Evolutionary conservation across 1,140 invertebrate species (phyloP), one percentile per base, ranked within the genome.

Genomic region (Cherax destructor): DNA sequence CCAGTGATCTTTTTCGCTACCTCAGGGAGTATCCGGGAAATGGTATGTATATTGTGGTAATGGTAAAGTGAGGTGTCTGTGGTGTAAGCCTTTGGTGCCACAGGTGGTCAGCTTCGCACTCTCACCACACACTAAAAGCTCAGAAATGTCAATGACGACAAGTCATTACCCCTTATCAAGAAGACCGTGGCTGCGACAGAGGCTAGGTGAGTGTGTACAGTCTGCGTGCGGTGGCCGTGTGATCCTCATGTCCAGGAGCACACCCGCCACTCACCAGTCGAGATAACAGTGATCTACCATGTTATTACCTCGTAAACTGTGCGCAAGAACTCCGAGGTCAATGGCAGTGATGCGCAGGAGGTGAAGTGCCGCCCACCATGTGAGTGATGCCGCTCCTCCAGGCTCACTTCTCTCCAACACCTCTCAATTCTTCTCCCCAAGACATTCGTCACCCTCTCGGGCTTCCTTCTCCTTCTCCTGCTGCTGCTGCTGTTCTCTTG

Each of bases 261-360:
- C 78, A 24, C 18, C 47, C 50, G n/a, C 10, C 79, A 24, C 50
- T 21, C 50, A 81, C 79, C 24, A 59, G 50, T 47, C 79, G 50
- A 81, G 79, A 81, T 81, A 81, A 81, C 79, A 81, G 79, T 81
- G 79, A 81, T 59, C 79, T 21, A 81, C 18, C 7, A 81, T 81
- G 79, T 81, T 81, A 56, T 81, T 81, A 81, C 79, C 79, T 81
- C 24, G 47, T 59, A 56, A 81, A 59, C 21, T 59, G 24, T 81
- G 79, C 56, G 79, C 10, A 9, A 81, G 79, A 81, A 81, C 79
- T 81, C 50, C 16, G 79, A 81, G 24, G 47, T 47, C 41, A 52
- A 47, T 52, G 47, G 18, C 11, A 59, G 24, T 81, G n/a, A 21
- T 59, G 24, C 56, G 50, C 50, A 52, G 79, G 50, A 59, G 50